Evolutionary conservation across 1,140 invertebrate species (phyloP).

Genomic region (Pseudomyrmex flavicornis): DNA sequence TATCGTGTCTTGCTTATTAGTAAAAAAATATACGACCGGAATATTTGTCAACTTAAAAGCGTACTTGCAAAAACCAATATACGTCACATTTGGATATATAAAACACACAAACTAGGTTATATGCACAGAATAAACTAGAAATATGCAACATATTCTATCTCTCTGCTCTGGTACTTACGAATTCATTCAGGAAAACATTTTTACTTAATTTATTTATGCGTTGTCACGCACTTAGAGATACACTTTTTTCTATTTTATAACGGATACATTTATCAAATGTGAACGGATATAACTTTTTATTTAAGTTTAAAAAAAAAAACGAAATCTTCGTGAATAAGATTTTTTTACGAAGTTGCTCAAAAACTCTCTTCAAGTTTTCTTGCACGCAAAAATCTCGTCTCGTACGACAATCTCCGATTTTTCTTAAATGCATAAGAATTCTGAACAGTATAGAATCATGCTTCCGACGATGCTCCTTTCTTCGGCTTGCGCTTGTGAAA

Average conservation of each 20-base stretch:
- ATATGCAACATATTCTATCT: too few species aligned
- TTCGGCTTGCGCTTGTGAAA: slow-evolving; percentile 51
- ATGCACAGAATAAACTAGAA: too few species aligned
- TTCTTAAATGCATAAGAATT: slow-evolving; percentile 51
- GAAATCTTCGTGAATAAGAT: slow-evolving; percentile 14
- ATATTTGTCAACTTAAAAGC: not conserved
- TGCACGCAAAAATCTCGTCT: slow-evolving; percentile 53
- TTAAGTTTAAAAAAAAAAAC: slow-evolving; percentile 11
- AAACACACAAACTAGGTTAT: too few species aligned
- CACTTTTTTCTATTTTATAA: slow-evolving; percentile 8
- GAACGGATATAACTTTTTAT: not conserved
- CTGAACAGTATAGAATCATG: slow-evolving; percentile 49
- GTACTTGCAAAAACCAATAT: too few species aligned
- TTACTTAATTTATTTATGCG: not conserved
- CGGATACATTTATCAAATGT: not conserved
- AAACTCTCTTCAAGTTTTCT: slow-evolving; percentile 73
- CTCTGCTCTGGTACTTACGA: slow-evolving; percentile 12
- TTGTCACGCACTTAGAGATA: slow-evolving; percentile 21
- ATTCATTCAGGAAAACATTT: not conserved
- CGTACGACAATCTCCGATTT: slow-evolving; percentile 52
- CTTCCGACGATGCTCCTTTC: slow-evolving; percentile 61
- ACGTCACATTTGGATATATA: too few species aligned
- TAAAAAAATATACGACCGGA: not conserved
- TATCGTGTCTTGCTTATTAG: too few species aligned
- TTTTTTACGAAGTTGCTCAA: slow-evolving; percentile 55